Conservation (phyloP, 2,113 vertebrate genomes). For the Psammodynastes pulverulentus region DNA sequence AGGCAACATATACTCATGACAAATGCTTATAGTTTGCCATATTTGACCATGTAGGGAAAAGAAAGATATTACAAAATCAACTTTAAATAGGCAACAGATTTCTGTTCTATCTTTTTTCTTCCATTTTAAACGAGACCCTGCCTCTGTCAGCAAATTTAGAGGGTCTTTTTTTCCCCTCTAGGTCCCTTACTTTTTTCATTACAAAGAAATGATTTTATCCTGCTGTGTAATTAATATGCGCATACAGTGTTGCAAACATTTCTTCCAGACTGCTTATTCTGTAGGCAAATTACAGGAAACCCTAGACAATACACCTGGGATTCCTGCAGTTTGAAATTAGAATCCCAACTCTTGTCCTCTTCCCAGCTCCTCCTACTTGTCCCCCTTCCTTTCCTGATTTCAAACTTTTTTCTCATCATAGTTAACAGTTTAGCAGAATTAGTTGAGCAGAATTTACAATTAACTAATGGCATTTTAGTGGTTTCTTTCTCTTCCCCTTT, state of each 20-base stretch:
- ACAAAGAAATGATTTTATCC: constrained; percentile 76
- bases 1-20: neutral
- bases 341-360: constrained; percentile 64
- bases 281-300: constrained; percentile 77
- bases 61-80: neutral
- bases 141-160: neutral
- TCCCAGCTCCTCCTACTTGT: constrained; percentile 65
- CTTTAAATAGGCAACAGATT: neutral
- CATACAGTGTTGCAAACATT: constrained; percentile 67
- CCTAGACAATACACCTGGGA: constrained; percentile 77
- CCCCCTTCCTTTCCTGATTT: constrained; percentile 58
- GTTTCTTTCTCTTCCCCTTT: neutral
- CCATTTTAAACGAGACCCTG: constrained; percentile 47
- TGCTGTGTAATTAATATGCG: constrained; percentile 78
- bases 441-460: neutral
- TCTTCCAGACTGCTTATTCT: constrained; percentile 76
- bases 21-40: neutral
- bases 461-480: neutral
- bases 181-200: constrained; percentile 66
- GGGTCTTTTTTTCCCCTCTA: constrained; percentile 63
- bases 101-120: constrained; percentile 12
- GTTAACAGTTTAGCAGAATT: neutral
- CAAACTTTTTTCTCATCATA: constrained; percentile 35
- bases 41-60: rapidly evolving
- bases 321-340: constrained; percentile 73